Percentiles rank a stretch among this genome's conserved stretches.
Evolutionary conservation across 2,888 invertebrate species (phyloP).

Genomic region (Spodoptera littoralis): DNA sequence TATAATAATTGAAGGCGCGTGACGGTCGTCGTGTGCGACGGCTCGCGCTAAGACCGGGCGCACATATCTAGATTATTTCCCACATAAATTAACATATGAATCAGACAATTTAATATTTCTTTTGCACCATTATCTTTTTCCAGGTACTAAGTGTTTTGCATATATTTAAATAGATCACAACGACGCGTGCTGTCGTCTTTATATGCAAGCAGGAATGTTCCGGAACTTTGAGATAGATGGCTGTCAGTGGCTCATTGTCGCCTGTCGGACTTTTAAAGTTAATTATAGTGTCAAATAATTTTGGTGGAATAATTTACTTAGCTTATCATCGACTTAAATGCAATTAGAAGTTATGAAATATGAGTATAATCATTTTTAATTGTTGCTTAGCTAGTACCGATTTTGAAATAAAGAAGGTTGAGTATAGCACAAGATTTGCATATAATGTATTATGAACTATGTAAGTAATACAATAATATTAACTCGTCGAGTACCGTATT

Average conservation of each 20-base stretch:
- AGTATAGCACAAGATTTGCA: too few species aligned
- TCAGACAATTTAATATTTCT: constrained; percentile 80
- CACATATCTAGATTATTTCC: constrained; percentile 75
- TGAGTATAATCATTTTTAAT: too few species aligned
- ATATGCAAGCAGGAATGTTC: constrained; percentile 63
- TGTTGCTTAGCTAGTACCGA: too few species aligned
- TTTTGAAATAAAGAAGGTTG: too few species aligned
- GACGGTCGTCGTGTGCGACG: constrained; percentile 66
- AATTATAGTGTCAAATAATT: constrained; percentile 4
- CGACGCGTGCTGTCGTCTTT: constrained; percentile 76
- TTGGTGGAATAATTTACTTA: not conserved
- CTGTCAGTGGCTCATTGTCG: constrained; percentile 29
- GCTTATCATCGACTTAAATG: not conserved
- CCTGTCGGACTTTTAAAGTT: constrained; percentile 41
- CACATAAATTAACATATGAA: constrained; percentile 83
- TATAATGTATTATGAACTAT: too few species aligned
- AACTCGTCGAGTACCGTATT: too few species aligned
- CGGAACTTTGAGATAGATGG: constrained; percentile 54
- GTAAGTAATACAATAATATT: too few species aligned
- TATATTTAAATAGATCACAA: constrained; percentile 78
- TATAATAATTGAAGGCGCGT: constrained; percentile 68
- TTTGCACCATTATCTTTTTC: constrained; percentile 77
- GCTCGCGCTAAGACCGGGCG: constrained; percentile 64
- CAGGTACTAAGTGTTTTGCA: constrained; percentile 82
- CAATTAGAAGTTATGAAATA: too few species aligned